Evolutionary conservation across 2,888 invertebrate genomes (phyloP).

Genomic region (Caenorhabditis sp.): DNA sequence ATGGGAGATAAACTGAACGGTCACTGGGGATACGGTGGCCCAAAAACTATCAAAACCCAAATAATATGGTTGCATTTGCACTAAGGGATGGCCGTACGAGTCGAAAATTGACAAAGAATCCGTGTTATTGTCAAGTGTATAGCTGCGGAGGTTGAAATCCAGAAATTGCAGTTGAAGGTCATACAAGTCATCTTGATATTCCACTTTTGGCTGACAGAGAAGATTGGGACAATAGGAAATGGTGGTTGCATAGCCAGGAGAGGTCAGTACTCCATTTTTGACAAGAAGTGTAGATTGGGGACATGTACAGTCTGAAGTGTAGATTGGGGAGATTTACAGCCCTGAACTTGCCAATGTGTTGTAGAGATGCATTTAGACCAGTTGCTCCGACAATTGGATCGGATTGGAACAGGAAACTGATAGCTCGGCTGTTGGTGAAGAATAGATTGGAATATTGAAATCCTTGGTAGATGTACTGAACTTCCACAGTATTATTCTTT

Average conservation of each 20-base stretch:
- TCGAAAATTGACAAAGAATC: constrained; percentile 19
- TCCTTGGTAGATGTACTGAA: constrained; percentile 50
- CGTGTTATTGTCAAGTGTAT: constrained; percentile 14
- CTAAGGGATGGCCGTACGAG: constrained; percentile 16
- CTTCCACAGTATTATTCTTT: background rate
- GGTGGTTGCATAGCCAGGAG: constrained; percentile 34
- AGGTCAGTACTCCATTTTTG: constrained; percentile 19
- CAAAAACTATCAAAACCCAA: constrained; percentile 1
- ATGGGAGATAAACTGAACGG: constrained; percentile 9
- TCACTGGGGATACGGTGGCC: constrained; percentile 37
- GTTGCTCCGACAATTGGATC: constrained; percentile 32
- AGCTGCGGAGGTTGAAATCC: constrained; percentile 24
- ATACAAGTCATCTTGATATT: constrained; percentile 19
- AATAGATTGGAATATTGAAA: constrained; percentile 35
- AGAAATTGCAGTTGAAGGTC: constrained; percentile 27
- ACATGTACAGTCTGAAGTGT: constrained; percentile 40
- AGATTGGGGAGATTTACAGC: background rate
- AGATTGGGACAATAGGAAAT: constrained; percentile 42
- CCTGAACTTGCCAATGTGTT: constrained; percentile 20
- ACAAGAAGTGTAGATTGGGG: background rate
- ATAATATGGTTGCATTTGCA: constrained; percentile 16
- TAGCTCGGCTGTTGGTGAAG: constrained; percentile 12
- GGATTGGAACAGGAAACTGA: constrained; percentile 26
- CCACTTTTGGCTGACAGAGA: constrained; percentile 9
- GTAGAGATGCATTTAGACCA: constrained; percentile 29